These are phyloP conservation scores for Capricornis sumatraensis DNA, from an alignment of 2,113 vertebrate species.

Conservation along the genomic window DNA sequence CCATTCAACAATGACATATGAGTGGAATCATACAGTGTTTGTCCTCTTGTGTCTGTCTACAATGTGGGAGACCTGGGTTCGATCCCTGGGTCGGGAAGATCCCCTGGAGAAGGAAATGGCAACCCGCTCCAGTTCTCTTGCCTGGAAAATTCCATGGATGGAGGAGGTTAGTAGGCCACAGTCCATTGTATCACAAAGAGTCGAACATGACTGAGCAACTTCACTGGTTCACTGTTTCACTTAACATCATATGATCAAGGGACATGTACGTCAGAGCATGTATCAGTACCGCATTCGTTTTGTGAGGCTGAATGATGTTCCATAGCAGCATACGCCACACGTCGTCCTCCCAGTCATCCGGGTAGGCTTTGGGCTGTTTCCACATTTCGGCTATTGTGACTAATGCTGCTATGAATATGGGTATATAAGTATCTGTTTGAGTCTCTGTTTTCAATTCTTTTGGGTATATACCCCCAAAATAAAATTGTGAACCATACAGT, in stretches of 20 bases:
- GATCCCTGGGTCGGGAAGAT: not conserved
- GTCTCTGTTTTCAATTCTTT: not conserved
- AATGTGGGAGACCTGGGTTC: not conserved
- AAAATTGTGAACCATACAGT: not conserved
- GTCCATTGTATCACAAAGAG: not conserved
- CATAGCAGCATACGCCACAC: fast-evolving
- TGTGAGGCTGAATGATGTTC: not conserved
- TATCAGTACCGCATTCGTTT: not conserved
- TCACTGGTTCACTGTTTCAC: not conserved
- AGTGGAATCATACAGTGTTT: not conserved
- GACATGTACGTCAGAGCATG: no score
- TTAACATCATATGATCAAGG: not conserved
- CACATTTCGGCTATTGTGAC: not conserved
- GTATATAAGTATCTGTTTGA: not conserved
- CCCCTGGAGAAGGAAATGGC: not conserved
- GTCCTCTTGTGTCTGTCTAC: not conserved
- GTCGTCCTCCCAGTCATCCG: not conserved
- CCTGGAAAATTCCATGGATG: not conserved
- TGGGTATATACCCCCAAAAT: not conserved
- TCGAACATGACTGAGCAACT: not conserved
- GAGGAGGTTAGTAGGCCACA: not conserved
- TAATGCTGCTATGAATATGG: not conserved
- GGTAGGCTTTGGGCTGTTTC: not conserved
- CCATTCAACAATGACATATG: not conserved
- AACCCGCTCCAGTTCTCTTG: not conserved